These are phyloP conservation scores for Amphipoea lucens DNA, from an alignment of 2,888 invertebrate species.

Conservation along the genomic window DNA sequence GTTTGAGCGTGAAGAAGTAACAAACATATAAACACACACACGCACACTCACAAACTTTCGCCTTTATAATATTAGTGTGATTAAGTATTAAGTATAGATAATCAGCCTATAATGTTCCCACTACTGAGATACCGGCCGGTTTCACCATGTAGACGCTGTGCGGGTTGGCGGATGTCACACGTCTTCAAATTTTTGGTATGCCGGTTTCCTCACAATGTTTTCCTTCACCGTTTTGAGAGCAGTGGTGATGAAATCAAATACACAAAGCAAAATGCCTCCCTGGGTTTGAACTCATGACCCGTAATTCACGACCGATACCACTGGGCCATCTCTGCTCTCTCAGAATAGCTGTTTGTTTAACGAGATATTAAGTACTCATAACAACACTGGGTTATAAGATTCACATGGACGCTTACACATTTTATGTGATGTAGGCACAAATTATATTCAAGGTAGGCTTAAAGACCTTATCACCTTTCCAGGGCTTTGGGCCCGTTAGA, in stretches of 20 bases:
- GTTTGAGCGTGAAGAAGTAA: too few species aligned
- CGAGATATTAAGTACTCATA: neutral
- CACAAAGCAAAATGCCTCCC: neutral
- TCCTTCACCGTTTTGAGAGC: neutral
- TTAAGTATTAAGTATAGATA: too few species aligned
- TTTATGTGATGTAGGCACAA: neutral
- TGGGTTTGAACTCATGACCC: neutral
- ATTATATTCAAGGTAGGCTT: conserved; percentile 16
- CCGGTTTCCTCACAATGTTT: neutral
- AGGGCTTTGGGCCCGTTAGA: conserved; percentile 43
- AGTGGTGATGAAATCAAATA: too few species aligned
- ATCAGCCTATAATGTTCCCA: too few species aligned
- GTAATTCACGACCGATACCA: neutral
- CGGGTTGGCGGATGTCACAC: neutral
- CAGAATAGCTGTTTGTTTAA: neutral
- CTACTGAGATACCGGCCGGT: neutral
- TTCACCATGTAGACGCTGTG: too few species aligned
- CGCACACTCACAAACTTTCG: too few species aligned
- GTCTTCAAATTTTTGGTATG: neutral
- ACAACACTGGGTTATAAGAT: neutral
- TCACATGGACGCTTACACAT: neutral
- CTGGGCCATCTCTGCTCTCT: neutral
- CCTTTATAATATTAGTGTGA: too few species aligned
- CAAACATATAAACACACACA: too few species aligned
- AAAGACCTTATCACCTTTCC: conserved; percentile 38